Percentiles rank a stretch among this genome's conserved stretches.
These are phyloP conservation scores for Saguinus midas DNA, from an alignment of 2,113 vertebrate species.

Conservation along the genomic window DNA sequence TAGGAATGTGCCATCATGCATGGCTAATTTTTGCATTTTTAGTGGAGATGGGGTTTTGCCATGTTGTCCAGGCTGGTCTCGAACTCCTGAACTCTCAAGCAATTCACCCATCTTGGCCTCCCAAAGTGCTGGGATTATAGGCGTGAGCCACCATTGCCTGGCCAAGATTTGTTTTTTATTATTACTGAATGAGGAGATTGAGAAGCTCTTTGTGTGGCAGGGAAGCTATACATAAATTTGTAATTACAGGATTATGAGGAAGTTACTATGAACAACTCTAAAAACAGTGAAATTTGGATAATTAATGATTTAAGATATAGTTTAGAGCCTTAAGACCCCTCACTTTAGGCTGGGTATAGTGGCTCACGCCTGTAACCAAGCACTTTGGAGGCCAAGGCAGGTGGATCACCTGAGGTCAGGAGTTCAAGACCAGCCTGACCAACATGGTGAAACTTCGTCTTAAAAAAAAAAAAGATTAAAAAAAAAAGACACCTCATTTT, in stretches of 20 bases:
- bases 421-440: too few relatives aligned
- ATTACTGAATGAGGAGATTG: neutral
- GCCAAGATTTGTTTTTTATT: neutral
- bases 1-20: neutral
- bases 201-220: neutral
- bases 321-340: neutral
- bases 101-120: neutral
- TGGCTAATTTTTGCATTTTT: neutral
- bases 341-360: too few relatives aligned
- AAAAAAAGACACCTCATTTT: neutral
- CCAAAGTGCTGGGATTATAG: too few relatives aligned
- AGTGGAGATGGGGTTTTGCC: neutral
- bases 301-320: neutral
- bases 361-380: too few relatives aligned
- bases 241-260: conserved; percentile 12
- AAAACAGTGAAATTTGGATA: conserved; percentile 34
- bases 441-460: too few relatives aligned
- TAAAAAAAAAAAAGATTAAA: too few relatives aligned
- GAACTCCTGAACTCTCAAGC: too few relatives aligned
- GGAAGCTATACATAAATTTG: neutral
- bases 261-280: neutral
- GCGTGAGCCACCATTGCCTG: too few relatives aligned
- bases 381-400: too few relatives aligned
- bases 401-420: too few relatives aligned
- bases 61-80: too few relatives aligned